These are phyloP conservation scores for Meriones unguiculatus DNA, from an alignment of 2,113 vertebrate species.

Conservation along the genomic window DNA sequence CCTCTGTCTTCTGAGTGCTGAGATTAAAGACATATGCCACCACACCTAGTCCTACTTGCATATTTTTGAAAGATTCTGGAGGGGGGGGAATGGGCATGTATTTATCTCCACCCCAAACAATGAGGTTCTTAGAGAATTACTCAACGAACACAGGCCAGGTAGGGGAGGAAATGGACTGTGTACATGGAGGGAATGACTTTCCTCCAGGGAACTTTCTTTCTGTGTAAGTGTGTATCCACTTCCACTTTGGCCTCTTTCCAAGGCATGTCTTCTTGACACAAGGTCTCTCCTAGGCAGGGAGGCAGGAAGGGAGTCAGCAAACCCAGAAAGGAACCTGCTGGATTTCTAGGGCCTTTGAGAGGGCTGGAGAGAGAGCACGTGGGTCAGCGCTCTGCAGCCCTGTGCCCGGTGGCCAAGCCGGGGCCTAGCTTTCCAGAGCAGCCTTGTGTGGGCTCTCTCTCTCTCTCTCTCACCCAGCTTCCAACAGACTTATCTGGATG, in stretches of 20 bases:
- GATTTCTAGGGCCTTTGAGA: slow-evolving; percentile 29
- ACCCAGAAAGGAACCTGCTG: slow-evolving; percentile 17
- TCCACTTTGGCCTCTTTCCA: not conserved
- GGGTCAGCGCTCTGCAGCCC: not conserved
- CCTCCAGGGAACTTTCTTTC: not conserved
- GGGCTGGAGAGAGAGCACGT: not conserved
- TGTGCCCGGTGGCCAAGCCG: not conserved
- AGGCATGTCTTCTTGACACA: not conserved
- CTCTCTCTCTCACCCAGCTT: not conserved
- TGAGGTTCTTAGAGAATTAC: not conserved
- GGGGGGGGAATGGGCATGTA: not conserved
- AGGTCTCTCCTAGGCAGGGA: not conserved
- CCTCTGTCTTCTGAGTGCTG: not conserved
- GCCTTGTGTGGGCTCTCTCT: not conserved
- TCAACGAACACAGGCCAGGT: not conserved
- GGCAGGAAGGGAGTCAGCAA: not conserved
- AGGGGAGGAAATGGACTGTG: not conserved
- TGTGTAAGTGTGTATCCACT: not conserved
- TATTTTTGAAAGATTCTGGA: not conserved
- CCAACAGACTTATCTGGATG: not conserved
- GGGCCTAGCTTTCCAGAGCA: not conserved
- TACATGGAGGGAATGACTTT: not conserved
- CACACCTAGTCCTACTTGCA: not conserved
- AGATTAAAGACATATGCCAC: not conserved
- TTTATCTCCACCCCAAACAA: not conserved